Conservation (phyloP, 92 coral and sea anemone species). For the Heteractis magnifica region DNA sequence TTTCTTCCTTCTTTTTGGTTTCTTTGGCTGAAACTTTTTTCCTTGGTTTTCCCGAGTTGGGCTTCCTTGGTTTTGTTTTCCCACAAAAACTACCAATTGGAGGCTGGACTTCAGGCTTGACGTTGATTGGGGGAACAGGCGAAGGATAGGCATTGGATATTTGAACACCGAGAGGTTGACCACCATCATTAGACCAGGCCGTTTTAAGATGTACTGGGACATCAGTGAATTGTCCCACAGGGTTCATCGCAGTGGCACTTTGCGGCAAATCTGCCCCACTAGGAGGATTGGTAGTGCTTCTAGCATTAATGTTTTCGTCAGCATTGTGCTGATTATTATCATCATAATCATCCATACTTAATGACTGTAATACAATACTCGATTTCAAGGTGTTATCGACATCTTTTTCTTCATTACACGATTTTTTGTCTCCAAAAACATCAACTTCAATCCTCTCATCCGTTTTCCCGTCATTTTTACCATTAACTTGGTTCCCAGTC, state of each 20-base stretch:
- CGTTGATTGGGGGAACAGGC: constrained; percentile 71
- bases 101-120: constrained; percentile 59
- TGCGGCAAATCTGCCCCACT: neutral
- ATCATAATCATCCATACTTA: constrained; percentile 5
- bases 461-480: neutral
- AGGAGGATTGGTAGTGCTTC: neutral
- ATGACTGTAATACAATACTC: constrained; percentile 16
- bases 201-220: constrained; percentile 34
- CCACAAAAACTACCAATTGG: constrained; percentile 46
- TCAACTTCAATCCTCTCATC: neutral
- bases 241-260: neutral
- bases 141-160: constrained; percentile 88
- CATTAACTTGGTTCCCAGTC: neutral
- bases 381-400: neutral
- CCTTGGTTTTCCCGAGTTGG: constrained; percentile 18
- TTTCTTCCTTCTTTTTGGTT: constrained; percentile 22
- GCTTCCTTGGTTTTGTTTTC: constrained; percentile 28
- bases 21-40: constrained; percentile 29
- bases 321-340: neutral
- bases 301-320: neutral
- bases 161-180: constrained; percentile 42
- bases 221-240: neutral
- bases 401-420: neutral
- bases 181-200: constrained; percentile 55
- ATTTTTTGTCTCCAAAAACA: neutral